These are phyloP conservation scores for Manduca sexta DNA, from an alignment of 1,140 invertebrate species.

Conservation along the genomic window DNA sequence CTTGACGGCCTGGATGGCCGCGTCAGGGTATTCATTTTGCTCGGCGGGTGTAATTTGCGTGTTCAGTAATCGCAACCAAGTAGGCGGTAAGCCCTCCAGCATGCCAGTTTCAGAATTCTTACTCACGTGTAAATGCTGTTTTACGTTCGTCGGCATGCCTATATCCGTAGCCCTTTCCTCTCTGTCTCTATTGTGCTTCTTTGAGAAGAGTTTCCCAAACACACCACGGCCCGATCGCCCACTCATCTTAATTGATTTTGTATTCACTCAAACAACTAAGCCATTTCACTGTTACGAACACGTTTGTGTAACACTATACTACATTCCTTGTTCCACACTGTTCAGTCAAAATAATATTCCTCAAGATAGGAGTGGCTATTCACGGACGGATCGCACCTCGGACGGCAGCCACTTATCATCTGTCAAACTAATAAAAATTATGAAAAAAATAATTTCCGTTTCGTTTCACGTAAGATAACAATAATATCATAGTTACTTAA, in stretches of 20 bases:
- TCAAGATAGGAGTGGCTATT: conserved; percentile 61
- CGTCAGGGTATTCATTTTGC: conserved; percentile 93
- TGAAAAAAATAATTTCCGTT: conserved; percentile 23
- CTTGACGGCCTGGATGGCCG: conserved; percentile 88
- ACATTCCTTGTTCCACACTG: conserved; percentile 44
- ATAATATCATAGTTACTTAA: background rate
- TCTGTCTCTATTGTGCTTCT: conserved; percentile 46
- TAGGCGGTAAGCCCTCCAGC: conserved; percentile 83
- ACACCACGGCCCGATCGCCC: conserved; percentile 64
- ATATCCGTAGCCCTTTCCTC: conserved; percentile 76
- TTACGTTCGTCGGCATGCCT: conserved; percentile 84
- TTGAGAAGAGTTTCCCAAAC: conserved; percentile 68
- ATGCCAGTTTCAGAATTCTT: conserved; percentile 85
- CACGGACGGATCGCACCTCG: conserved; percentile 50
- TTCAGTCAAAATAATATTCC: conserved; percentile 26
- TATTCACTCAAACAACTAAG: conserved; percentile 36
- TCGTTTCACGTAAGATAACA: conserved; percentile 15
- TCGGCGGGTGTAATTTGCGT: conserved; percentile 91
- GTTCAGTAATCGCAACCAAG: conserved; percentile 87
- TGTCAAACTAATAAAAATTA: conserved; percentile 35
- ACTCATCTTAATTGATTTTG: conserved; percentile 58
- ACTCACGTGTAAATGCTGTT: conserved; percentile 86
- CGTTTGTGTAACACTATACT: conserved; percentile 41
- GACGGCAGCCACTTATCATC: conserved; percentile 51
- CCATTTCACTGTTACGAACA: conserved; percentile 36